These are phyloP conservation scores for Falco cherrug DNA, from an alignment of 2,797 vertebrate species.

Conservation along the genomic window DNA sequence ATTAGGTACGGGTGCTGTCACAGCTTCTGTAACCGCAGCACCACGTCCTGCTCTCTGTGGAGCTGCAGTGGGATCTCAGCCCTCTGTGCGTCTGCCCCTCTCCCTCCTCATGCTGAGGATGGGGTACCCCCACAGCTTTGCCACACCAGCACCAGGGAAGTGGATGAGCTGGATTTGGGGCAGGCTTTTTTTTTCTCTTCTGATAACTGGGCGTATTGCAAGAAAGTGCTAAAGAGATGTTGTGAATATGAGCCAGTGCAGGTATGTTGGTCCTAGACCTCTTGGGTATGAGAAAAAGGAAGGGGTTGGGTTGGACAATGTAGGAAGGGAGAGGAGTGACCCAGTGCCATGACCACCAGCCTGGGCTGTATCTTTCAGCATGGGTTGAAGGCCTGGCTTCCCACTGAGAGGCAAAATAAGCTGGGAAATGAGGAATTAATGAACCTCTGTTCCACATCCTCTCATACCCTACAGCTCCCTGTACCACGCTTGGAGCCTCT, in stretches of 20 bases:
- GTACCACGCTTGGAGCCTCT: background rate
- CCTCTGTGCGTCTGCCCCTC: background rate
- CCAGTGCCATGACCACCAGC: background rate
- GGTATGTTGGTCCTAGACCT: background rate
- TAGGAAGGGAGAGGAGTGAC: background rate
- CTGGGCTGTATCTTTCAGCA: background rate
- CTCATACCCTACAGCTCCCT: background rate
- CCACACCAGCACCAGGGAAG: background rate
- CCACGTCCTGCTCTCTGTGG: accelerated
- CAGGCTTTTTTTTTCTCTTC: background rate
- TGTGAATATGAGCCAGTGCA: background rate
- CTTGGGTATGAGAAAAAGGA: background rate
- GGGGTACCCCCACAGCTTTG: background rate
- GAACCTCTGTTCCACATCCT: background rate
- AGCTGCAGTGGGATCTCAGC: background rate
- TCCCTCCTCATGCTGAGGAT: accelerated
- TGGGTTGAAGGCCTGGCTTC: background rate
- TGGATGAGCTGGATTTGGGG: background rate
- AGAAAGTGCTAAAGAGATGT: background rate
- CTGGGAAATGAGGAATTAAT: background rate
- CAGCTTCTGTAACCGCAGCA: accelerated
- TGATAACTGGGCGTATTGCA: background rate
- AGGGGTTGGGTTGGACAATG: background rate
- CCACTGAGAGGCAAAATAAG: background rate
- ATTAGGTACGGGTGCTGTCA: background rate